Evolutionary conservation across 2,797 vertebrate genomes (phyloP).

Genomic region (Takifugu rubripes): DNA sequence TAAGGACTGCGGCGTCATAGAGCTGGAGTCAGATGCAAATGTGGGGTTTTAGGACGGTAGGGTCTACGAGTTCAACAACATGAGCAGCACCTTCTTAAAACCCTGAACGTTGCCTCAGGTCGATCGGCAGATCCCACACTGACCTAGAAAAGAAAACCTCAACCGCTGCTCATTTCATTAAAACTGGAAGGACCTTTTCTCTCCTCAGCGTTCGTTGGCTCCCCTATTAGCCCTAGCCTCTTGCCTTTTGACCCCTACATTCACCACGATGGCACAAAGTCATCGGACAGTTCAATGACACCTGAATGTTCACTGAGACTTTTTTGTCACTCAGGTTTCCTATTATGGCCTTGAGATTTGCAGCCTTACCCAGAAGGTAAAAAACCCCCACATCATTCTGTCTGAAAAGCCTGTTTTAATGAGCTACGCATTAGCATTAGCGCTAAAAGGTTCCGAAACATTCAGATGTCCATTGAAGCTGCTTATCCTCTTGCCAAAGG

Average conservation of each 20-base stretch:
- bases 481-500: conserved; percentile 72
- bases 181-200: conserved; percentile 3
- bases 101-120: conserved; percentile 11
- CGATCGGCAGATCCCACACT: neutral
- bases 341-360: neutral
- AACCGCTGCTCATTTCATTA: neutral
- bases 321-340: neutral
- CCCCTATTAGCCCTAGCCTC: conserved; percentile 66
- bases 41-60: neutral
- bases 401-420: conserved; percentile 2
- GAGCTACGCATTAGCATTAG: conserved; percentile 2
- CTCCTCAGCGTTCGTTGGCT: conserved; percentile 42
- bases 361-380: neutral
- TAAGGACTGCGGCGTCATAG: conserved; percentile 9
- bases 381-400: neutral
- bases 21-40: neutral
- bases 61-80: neutral
- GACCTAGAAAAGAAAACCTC: conserved; percentile 12
- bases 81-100: conserved; percentile 28
- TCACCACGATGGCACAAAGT: conserved; percentile 76
- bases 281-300: conserved; percentile 69
- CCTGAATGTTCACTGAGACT: conserved; percentile 69
- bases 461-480: conserved; percentile 75
- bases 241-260: conserved; percentile 80
- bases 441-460: conserved; percentile 57